A percentile compares a stretch with the other conserved stretches of the same genome.
phyloP scores from a whole-genome alignment of 1,140 invertebrate genomes.

The Chlorops oryzae region DNA sequence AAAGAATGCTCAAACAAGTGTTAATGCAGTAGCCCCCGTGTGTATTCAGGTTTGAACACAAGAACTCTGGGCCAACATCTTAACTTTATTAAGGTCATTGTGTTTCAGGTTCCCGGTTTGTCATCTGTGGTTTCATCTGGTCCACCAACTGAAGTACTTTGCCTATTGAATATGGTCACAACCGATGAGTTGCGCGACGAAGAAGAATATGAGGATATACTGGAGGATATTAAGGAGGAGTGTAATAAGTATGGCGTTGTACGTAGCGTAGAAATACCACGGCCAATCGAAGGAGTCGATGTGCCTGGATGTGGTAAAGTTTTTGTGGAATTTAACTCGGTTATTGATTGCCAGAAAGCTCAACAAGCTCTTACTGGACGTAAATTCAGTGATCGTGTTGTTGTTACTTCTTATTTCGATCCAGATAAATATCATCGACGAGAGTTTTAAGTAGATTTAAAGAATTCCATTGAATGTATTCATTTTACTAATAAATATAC shows the following conservation, averaged over 20 bases:
- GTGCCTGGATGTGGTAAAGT: conserved; percentile 98
- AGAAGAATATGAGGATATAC: conserved; percentile 98
- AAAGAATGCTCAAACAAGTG: conserved; percentile 78
- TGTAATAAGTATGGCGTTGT: conserved; percentile 97
- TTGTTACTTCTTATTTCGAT: conserved; percentile 98
- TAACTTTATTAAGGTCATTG: too few species aligned
- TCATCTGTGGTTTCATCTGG: conserved; percentile 77
- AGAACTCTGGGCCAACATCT: neutral
- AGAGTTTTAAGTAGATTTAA: conserved; percentile 92
- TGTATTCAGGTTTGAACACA: conserved; percentile 53
- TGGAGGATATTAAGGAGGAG: conserved; percentile 98
- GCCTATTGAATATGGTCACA: conserved; percentile 97
- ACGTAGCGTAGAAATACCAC: conserved; percentile 92
- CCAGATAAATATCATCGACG: conserved; percentile 97
- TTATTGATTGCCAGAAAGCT: conserved; percentile 95
- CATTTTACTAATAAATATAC: too few species aligned
- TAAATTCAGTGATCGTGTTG: conserved; percentile 97
- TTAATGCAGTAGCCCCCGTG: conserved; percentile 69
- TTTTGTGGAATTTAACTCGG: conserved; percentile 96
- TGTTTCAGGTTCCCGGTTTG: conserved; percentile 86
- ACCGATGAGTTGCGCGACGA: conserved; percentile 96
- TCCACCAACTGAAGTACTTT: conserved; percentile 92
- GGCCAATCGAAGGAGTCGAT: conserved; percentile 94
- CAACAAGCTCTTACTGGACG: conserved; percentile 96
- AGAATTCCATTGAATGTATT: too few species aligned